These are phyloP conservation scores for Pipistrellus kuhlii DNA, from an alignment of 2,797 vertebrate species.

Conservation along the genomic window DNA sequence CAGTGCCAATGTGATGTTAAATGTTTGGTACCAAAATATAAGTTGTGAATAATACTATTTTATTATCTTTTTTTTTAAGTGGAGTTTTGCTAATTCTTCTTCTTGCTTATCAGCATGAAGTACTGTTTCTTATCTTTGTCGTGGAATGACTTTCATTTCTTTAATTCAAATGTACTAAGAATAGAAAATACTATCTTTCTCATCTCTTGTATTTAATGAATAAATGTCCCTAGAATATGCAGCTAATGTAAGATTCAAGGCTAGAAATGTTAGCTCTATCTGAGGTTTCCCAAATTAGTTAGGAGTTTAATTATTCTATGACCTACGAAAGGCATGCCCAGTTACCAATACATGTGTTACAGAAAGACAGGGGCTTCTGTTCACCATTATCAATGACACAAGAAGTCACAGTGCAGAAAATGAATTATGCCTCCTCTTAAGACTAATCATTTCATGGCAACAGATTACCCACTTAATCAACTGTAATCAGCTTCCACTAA, in stretches of 20 bases:
- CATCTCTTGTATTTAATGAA: conserved; percentile 43
- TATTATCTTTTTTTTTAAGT: conserved; percentile 37
- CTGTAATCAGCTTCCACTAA: conserved; percentile 86
- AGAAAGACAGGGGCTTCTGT: background rate
- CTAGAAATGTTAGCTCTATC: background rate
- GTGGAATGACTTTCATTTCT: conserved; percentile 17
- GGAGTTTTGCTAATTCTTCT: background rate
- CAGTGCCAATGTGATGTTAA: background rate
- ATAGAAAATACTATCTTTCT: conserved; percentile 56
- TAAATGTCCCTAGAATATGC: conserved; percentile 44
- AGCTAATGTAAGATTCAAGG: background rate
- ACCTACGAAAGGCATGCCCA: background rate
- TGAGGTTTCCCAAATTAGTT: conserved; percentile 25
- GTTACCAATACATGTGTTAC: background rate
- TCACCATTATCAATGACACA: conserved; percentile 36
- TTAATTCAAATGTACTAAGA: conserved; percentile 57
- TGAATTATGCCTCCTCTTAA: conserved; percentile 76
- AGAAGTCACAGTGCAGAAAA: conserved; percentile 76
- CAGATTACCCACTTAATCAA: conserved; percentile 83
- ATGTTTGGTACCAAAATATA: conserved; percentile 30
- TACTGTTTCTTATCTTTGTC: conserved; percentile 38
- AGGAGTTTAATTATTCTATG: conserved; percentile 5
- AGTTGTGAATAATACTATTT: background rate
- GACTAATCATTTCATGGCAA: conserved; percentile 80
- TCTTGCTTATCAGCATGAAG: conserved; percentile 49